These are phyloP conservation scores for Diadromus collaris DNA, from an alignment of 2,888 invertebrate species.

Conservation along the genomic window DNA sequence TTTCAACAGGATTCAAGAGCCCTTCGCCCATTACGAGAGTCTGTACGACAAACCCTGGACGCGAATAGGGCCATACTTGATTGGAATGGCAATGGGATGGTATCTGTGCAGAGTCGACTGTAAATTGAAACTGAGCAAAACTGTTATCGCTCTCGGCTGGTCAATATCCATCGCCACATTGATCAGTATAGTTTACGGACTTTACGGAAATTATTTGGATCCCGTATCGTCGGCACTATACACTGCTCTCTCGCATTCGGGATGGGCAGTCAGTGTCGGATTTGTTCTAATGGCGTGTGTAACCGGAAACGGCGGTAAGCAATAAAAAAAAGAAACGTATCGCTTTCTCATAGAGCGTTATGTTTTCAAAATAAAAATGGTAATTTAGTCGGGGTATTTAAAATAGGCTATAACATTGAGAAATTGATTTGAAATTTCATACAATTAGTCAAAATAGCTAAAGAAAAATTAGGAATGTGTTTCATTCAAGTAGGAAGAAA, in stretches of 20 bases:
- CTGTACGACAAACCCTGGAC: constrained; percentile 78
- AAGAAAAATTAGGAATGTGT: too few relatives aligned
- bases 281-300: constrained; percentile 80
- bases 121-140: constrained; percentile 69
- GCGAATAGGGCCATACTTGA: constrained; percentile 77
- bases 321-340: not conserved
- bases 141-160: constrained; percentile 72
- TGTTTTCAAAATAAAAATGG: not conserved
- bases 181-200: constrained; percentile 75
- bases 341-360: not conserved
- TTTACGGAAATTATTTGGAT: constrained; percentile 73
- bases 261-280: constrained; percentile 79
- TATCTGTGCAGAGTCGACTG: constrained; percentile 72
- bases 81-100: constrained; percentile 77
- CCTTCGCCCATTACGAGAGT: constrained; percentile 72
- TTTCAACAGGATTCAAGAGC: constrained; percentile 69
- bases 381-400: too few relatives aligned
- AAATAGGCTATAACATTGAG: too few relatives aligned
- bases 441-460: too few relatives aligned
- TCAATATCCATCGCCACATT: constrained; percentile 69
- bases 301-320: constrained; percentile 79
- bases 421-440: too few relatives aligned
- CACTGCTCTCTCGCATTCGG: constrained; percentile 79
- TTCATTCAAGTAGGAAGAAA: too few relatives aligned
- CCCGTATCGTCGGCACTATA: constrained; percentile 76